These are phyloP conservation scores for Tetragonula carbonaria DNA, from an alignment of 2,888 invertebrate genomes.

Conservation along the genomic window DNA sequence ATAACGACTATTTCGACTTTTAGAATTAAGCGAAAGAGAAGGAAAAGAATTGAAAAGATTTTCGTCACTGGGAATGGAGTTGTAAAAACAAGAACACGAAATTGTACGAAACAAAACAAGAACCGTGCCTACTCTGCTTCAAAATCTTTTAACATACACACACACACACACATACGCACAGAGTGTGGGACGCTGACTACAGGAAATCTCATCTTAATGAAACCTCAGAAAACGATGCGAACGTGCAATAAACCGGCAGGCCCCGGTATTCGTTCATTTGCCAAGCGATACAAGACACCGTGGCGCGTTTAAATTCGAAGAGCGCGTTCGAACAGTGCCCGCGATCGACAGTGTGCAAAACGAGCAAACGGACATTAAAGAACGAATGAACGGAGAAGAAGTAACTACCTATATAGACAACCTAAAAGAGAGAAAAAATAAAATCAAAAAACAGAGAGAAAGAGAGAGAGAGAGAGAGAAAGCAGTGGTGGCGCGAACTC, in stretches of 20 bases:
- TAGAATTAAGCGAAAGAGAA: no score
- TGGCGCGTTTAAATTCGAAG: conserved; percentile 72
- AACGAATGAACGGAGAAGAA: conserved; percentile 9
- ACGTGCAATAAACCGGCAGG: conserved; percentile 62
- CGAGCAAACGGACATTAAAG: conserved; percentile 3
- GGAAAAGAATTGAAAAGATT: no score
- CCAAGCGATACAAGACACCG: conserved; percentile 67
- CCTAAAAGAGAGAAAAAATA: background rate
- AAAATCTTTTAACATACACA: no score
- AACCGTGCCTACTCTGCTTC: no score
- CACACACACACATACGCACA: no score
- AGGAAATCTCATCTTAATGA: conserved; percentile 28
- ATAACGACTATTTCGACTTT: no score
- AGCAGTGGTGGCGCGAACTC: conserved; percentile 60
- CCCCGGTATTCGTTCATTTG: conserved; percentile 65
- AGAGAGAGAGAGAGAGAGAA: background rate
- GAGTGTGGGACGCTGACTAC: conserved; percentile 2
- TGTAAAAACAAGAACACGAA: no score
- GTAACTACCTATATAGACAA: conserved; percentile 11
- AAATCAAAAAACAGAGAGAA: background rate
- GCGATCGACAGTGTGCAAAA: conserved; percentile 69
- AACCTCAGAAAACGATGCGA: conserved; percentile 55
- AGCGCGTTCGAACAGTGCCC: conserved; percentile 63
- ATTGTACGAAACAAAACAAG: no score
- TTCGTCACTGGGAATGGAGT: no score